These are phyloP conservation scores for Drosophila barbarae DNA, from an alignment of 2,888 invertebrate genomes.

Conservation along the genomic window DNA sequence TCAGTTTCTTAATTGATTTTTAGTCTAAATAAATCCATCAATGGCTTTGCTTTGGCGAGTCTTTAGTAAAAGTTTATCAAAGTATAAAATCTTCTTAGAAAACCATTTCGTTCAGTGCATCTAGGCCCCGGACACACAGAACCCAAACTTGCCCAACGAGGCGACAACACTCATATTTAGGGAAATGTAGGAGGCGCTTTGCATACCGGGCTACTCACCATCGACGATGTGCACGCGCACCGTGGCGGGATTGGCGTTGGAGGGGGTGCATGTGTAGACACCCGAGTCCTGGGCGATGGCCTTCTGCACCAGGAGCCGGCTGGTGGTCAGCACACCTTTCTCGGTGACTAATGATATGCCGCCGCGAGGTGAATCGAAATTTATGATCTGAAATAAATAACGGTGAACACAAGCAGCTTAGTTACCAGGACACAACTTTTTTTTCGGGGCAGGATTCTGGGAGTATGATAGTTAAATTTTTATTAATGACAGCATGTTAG, in stretches of 20 bases:
- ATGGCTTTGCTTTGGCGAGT: background rate
- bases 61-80: background rate
- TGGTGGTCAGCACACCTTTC: constrained; percentile 90
- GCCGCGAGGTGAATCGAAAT: constrained; percentile 93
- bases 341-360: constrained; percentile 93
- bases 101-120: constrained; percentile 4
- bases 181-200: constrained; percentile 48
- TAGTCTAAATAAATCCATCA: background rate
- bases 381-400: constrained; percentile 84
- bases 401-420: constrained; percentile 41
- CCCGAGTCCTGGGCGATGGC: constrained; percentile 90
- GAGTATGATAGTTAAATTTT: constrained; percentile 61
- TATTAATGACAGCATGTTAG: constrained; percentile 56
- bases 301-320: constrained; percentile 89
- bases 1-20: background rate
- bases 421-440: constrained; percentile 39
- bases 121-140: background rate
- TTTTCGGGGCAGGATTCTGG: constrained; percentile 20
- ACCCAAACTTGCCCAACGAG: constrained; percentile 11
- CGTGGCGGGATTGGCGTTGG: constrained; percentile 89
- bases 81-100: fast-evolving
- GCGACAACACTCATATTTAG: constrained; percentile 34
- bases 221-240: constrained; percentile 92
- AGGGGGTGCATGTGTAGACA: constrained; percentile 90
- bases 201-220: constrained; percentile 83